Evolutionary conservation across 2,888 invertebrate species (phyloP).

Genomic region (Lymantria dispar): DNA sequence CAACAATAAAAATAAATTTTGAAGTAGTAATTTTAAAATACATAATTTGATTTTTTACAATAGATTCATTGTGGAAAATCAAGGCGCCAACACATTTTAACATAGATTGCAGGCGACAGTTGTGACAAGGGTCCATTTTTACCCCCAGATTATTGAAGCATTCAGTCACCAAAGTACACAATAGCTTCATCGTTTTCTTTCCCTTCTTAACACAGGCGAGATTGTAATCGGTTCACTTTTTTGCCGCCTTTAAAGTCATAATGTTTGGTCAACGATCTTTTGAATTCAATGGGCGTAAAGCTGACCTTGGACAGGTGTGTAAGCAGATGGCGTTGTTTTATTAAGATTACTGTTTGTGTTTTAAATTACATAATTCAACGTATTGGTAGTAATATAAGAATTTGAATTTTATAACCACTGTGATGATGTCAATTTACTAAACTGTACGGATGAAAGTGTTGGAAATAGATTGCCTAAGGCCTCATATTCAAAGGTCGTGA

Average conservation of each 20-base stretch:
- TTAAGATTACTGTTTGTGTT: neutral
- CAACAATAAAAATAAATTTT: no score
- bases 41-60: neutral
- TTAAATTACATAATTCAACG: no score
- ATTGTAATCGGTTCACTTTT: constrained; percentile 7
- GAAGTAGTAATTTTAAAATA: no score
- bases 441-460: no score
- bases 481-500: no score
- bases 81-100: constrained; percentile 40
- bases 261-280: constrained; percentile 11
- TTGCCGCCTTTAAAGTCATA: constrained; percentile 9
- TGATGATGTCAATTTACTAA: no score
- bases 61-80: no score
- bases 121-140: constrained; percentile 55
- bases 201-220: constrained; percentile 12
- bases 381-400: no score
- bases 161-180: constrained; percentile 36
- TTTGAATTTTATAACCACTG: no score
- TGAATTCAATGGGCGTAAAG: constrained; percentile 4
- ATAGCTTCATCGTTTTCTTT: constrained; percentile 29
- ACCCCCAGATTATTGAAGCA: constrained; percentile 36
- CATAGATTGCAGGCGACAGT: constrained; percentile 41
- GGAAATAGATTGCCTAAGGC: no score
- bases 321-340: neutral
- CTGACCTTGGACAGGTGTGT: constrained; percentile 8